Evolutionary conservation across 1,140 invertebrate genomes (phyloP).

Genomic region (Homalodisca vitripennis): DNA sequence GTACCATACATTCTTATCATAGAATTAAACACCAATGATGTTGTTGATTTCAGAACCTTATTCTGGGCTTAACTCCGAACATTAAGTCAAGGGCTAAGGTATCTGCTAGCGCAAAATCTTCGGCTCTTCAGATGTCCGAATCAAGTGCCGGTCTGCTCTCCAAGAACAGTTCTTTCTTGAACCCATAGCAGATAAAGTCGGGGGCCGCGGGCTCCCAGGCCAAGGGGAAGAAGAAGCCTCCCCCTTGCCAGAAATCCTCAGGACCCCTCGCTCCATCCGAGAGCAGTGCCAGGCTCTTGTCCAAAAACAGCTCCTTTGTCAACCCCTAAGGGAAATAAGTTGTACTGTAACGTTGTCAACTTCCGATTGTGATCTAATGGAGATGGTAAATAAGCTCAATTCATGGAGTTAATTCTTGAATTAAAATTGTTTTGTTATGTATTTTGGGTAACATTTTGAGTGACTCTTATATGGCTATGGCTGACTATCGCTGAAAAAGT

Average conservation of each 20-base stretch:
- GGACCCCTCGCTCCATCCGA: slow-evolving; percentile 50
- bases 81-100: slow-evolving; percentile 51
- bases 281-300: slow-evolving; percentile 50
- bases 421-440: too few species aligned
- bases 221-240: slow-evolving; percentile 5
- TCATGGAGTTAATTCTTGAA: too few species aligned
- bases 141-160: slow-evolving; percentile 51
- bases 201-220: background rate
- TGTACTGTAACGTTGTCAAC: too few species aligned
- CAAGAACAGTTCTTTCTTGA: slow-evolving; percentile 50
- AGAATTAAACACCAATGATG: too few species aligned
- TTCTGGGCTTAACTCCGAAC: slow-evolving; percentile 51
- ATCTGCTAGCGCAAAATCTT: slow-evolving; percentile 48
- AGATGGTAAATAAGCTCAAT: too few species aligned
- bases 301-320: slow-evolving; percentile 49
- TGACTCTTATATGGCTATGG: too few species aligned
- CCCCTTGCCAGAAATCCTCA: background rate
- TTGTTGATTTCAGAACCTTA: slow-evolving; percentile 50
- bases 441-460: too few species aligned
- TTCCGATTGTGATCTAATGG: too few species aligned
- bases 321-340: too few species aligned
- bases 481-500: too few species aligned
- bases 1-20: too few species aligned
- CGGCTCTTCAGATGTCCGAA: slow-evolving; percentile 52
- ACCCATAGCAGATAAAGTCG: slow-evolving; percentile 41